Conservation (phyloP, 2,888 invertebrate species). For the Drosophila ochracea region DNA sequence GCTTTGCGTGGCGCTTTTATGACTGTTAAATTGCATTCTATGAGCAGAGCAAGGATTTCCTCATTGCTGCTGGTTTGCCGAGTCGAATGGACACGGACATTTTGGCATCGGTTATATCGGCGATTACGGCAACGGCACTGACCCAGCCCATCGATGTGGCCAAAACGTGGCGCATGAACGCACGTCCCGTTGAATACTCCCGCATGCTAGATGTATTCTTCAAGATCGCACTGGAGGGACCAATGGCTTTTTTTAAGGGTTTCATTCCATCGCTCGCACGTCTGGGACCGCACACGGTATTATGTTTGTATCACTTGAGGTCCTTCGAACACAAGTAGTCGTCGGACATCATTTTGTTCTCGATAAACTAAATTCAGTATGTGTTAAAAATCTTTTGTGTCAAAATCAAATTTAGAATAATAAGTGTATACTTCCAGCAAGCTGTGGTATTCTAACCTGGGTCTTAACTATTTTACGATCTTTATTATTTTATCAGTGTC, state of each 20-base stretch:
- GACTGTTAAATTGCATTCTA: constrained; percentile 98
- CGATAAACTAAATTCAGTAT: background rate
- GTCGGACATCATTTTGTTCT: background rate
- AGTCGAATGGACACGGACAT: constrained; percentile 95
- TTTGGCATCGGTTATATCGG: constrained; percentile 92
- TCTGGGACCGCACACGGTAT: constrained; percentile 97
- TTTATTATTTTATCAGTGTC: background rate
- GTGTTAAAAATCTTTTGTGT: background rate
- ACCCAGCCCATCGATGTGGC: constrained; percentile 99
- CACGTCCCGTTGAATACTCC: constrained; percentile 94
- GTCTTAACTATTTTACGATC: background rate
- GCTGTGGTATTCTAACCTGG: background rate
- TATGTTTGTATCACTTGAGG: constrained; percentile 97
- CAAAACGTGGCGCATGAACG: constrained; percentile 99
- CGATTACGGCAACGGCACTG: constrained; percentile 86
- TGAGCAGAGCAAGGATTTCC: constrained; percentile 90
- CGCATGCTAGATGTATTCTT: constrained; percentile 89
- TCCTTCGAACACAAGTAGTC: constrained; percentile 88
- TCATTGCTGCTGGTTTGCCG: constrained; percentile 90
- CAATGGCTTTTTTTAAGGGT: constrained; percentile 97
- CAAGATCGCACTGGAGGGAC: constrained; percentile 94
- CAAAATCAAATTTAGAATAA: background rate
- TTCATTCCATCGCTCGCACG: constrained; percentile 97
- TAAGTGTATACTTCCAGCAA: background rate
- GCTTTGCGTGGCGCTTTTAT: constrained; percentile 95